A percentile compares a stretch with the other conserved stretches of the same genome.
Conservation (phyloP, 2,113 vertebrate genomes). For the Microcebus ravelobensis region DNA sequence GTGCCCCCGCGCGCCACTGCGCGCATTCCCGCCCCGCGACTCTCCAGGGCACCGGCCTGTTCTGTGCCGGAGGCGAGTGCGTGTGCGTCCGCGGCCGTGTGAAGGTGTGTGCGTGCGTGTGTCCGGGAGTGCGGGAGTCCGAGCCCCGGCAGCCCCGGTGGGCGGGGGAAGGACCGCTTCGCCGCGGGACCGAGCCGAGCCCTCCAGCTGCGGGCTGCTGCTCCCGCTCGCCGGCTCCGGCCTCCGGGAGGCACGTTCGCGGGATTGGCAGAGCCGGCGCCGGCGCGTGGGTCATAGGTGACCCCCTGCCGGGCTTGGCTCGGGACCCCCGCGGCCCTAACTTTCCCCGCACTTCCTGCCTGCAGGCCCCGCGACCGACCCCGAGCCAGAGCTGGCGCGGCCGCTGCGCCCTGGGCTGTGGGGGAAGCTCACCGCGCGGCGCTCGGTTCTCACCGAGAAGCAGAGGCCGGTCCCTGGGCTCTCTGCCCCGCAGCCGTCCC, state of each 20-base stretch:
- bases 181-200: constrained; percentile 7
- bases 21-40: background rate
- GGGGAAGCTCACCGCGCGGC: background rate
- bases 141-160: background rate
- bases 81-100: constrained; percentile 33
- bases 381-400: background rate
- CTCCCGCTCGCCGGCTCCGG: background rate
- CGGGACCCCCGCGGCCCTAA: background rate
- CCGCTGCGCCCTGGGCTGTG: background rate
- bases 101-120: constrained; percentile 33
- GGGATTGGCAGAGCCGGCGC: background rate
- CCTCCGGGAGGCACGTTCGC: background rate
- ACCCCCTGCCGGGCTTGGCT: background rate
- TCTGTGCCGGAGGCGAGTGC: constrained; percentile 22
- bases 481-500: background rate
- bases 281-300: background rate
- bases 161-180: background rate
- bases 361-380: background rate
- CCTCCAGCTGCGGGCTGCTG: background rate
- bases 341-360: background rate
- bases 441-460: background rate
- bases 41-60: constrained; percentile 57
- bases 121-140: constrained; percentile 2
- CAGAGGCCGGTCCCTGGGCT: background rate
- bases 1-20: background rate